Conservation (phyloP, 1,140 invertebrate species). For the Pseudomyrmex pallidus region DNA sequence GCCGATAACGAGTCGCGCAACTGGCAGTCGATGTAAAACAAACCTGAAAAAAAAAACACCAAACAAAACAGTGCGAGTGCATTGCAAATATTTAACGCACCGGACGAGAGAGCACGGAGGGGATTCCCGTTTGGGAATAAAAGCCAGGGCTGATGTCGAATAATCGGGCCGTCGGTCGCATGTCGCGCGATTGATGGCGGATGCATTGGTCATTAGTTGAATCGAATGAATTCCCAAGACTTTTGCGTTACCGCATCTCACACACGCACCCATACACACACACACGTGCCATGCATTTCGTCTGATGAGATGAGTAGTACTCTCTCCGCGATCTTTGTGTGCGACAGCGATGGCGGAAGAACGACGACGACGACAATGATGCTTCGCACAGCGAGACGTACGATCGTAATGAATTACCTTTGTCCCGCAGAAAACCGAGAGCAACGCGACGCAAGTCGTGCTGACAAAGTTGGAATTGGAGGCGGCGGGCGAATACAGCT, state of each 20-base stretch:
- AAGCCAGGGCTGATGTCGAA: slow-evolving; percentile 1
- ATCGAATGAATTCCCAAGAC: slow-evolving; percentile 17
- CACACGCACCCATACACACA: not conserved
- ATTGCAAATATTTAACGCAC: slow-evolving; percentile 34
- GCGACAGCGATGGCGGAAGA: not conserved
- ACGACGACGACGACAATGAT: slow-evolving; percentile 1
- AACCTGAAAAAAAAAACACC: not conserved
- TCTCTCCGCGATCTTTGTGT: not conserved
- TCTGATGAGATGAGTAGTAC: not conserved
- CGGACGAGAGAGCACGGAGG: not conserved
- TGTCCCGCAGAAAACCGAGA: slow-evolving; percentile 85
- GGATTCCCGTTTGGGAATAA: slow-evolving; percentile 21
- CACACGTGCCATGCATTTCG: not conserved
- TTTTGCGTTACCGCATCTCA: slow-evolving; percentile 1
- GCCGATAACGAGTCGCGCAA: slow-evolving; percentile 36
- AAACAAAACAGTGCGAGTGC: not conserved
- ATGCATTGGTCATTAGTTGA: slow-evolving; percentile 18
- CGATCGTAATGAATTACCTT: slow-evolving; percentile 58
- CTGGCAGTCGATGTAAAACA: slow-evolving; percentile 14
- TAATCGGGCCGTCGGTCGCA: slow-evolving; percentile 3
- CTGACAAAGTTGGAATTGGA: slow-evolving; percentile 87
- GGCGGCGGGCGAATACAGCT: slow-evolving; percentile 90
- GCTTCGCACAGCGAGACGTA: not conserved
- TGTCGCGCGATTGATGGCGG: slow-evolving; percentile 13
- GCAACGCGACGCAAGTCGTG: slow-evolving; percentile 88